phyloP scores from a whole-genome alignment of 1,140 invertebrate species.

The Samia ricini region DNA sequence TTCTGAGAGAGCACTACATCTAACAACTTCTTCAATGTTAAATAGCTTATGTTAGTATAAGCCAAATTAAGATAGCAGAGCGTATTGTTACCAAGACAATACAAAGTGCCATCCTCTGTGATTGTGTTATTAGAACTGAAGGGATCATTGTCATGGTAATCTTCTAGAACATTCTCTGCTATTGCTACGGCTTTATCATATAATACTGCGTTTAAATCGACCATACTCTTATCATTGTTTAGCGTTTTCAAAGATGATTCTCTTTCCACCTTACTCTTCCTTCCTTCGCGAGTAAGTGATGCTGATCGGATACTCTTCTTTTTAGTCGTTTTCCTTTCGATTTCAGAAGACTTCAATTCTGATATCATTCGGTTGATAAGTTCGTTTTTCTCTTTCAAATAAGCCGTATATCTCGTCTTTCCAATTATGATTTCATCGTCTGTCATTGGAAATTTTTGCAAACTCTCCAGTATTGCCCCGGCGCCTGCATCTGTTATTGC shows the following conservation, averaged over 20 bases:
- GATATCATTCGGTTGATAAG: constrained; percentile 28
- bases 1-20: constrained; percentile 42
- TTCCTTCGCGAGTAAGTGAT: constrained; percentile 14
- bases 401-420: constrained; percentile 34
- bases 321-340: constrained; percentile 28
- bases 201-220: constrained; percentile 26
- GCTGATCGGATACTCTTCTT: constrained; percentile 27
- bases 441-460: constrained; percentile 38
- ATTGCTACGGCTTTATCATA: constrained; percentile 40
- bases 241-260: constrained; percentile 22
- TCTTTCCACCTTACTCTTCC: constrained; percentile 32
- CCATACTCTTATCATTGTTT: constrained; percentile 14
- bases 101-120: constrained; percentile 25
- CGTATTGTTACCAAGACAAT: constrained; percentile 48
- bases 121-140: constrained; percentile 32
- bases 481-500: constrained; percentile 47
- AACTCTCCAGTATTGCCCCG: constrained; percentile 28
- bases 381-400: constrained; percentile 38
- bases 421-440: constrained; percentile 31
- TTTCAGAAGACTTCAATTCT: constrained; percentile 33
- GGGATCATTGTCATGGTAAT: constrained; percentile 45
- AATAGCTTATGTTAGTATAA: constrained; percentile 48
- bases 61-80: constrained; percentile 48
- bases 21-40: constrained; percentile 38
- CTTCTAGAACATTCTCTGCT: constrained; percentile 33